A percentile compares a stretch with the other conserved stretches of the same genome.
phyloP scores from a whole-genome alignment of 2,797 vertebrate species.

The Xiphorhynchus erythropygius region DNA sequence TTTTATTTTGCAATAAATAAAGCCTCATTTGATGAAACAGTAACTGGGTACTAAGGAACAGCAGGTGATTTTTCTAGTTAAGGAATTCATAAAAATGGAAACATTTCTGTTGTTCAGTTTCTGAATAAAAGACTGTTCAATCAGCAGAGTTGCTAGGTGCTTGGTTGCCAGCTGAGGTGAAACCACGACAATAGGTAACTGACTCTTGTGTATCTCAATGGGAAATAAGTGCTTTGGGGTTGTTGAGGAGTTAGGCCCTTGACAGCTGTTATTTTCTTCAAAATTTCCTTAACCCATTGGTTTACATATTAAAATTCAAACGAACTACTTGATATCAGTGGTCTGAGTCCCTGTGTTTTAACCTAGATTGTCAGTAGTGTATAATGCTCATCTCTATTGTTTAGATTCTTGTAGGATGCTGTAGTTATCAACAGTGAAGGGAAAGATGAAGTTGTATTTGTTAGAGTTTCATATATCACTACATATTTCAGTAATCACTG shows the following conservation, averaged over 20 bases:
- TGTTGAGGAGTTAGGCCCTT: neutral
- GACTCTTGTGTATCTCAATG: neutral
- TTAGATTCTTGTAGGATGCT: neutral
- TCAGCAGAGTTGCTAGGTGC: neutral
- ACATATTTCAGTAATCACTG: neutral
- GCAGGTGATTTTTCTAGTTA: neutral
- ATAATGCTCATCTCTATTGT: neutral
- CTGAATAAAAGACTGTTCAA: neutral
- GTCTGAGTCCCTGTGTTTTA: neutral
- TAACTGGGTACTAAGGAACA: neutral
- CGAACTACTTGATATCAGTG: neutral
- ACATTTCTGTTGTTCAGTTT: neutral
- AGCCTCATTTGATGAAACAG: neutral
- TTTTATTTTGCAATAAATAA: neutral
- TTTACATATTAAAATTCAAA: neutral
- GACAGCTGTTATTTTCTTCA: neutral
- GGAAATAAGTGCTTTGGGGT: neutral
- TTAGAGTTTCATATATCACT: neutral
- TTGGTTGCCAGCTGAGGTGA: neutral
- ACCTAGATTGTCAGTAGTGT: neutral
- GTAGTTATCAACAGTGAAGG: neutral
- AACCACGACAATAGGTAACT: neutral
- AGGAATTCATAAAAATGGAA: neutral
- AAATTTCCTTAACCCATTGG: neutral
- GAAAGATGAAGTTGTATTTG: neutral